Percentiles rank a stretch among this genome's conserved stretches.
Evolutionary conservation across 1,140 invertebrate genomes (phyloP).

Genomic region (Chrysomallon squamiferum): DNA sequence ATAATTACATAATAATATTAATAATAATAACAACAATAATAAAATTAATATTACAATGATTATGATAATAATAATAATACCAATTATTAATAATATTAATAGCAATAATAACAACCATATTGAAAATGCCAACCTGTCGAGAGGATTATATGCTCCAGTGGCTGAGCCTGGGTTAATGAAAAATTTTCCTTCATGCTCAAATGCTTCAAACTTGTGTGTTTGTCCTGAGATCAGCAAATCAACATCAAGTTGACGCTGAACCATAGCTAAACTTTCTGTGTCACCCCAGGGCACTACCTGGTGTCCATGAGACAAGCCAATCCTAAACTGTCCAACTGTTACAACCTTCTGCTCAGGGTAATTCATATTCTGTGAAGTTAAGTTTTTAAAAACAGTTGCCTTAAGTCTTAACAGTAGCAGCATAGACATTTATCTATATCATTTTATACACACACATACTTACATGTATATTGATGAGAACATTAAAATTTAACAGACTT

Average conservation of each 20-base stretch:
- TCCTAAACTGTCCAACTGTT: constrained; percentile 97
- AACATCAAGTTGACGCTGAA: constrained; percentile 96
- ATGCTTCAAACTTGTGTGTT: constrained; percentile 98
- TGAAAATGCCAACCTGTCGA: constrained; percentile 80
- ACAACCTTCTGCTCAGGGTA: constrained; percentile 99
- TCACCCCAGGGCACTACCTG: constrained; percentile 96
- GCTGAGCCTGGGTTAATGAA: constrained; percentile 99
- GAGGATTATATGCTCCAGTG: constrained; percentile 94
- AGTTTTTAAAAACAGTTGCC: background rate
- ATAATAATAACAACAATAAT: no score
- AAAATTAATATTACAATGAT: no score
- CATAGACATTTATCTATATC: no score
- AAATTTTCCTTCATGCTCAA: constrained; percentile 98
- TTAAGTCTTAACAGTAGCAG: no score
- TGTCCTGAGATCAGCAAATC: constrained; percentile 99
- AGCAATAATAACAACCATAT: no score
- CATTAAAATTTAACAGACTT: no score
- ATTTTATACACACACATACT: background rate
- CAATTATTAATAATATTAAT: no score
- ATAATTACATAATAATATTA: no score
- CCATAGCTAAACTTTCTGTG: constrained; percentile 87
- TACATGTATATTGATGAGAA: background rate
- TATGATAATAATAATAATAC: no score
- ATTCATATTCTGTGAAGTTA: constrained; percentile 78
- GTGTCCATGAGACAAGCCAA: constrained; percentile 97